These are phyloP conservation scores for Euura saliciscinereae DNA, from an alignment of 1,140 invertebrate genomes.

Conservation along the genomic window DNA sequence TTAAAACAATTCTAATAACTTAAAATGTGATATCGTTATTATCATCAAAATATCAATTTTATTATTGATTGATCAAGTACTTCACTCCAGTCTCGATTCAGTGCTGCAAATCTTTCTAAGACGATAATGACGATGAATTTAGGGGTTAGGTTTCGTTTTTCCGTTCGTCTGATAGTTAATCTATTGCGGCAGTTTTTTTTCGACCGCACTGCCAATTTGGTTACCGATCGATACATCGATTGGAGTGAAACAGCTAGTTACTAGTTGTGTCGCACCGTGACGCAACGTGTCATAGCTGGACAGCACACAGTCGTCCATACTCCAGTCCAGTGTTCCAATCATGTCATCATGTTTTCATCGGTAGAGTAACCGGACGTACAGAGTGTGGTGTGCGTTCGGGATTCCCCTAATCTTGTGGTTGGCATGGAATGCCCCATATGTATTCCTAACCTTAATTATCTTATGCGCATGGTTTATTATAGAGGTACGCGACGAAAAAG, in stretches of 20 bases:
- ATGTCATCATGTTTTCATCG: too few relatives aligned
- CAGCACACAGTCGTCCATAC: background rate
- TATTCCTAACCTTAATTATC: constrained; percentile 3
- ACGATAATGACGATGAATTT: background rate
- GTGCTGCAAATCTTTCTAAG: background rate
- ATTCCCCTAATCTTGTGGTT: constrained; percentile 1
- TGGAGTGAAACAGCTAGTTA: background rate
- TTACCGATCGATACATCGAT: background rate
- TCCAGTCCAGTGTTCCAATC: too few relatives aligned
- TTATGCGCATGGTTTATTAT: constrained; percentile 1
- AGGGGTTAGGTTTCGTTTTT: background rate
- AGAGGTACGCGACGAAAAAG: background rate
- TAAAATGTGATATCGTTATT: too few relatives aligned
- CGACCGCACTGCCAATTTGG: background rate
- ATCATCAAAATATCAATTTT: too few relatives aligned
- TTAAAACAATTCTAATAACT: too few relatives aligned
- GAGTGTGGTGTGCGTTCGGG: too few relatives aligned
- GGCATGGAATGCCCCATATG: background rate
- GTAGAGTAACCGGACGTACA: too few relatives aligned
- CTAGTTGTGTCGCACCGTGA: background rate
- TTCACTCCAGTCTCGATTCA: too few relatives aligned
- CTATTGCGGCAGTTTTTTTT: background rate
- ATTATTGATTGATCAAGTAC: too few relatives aligned
- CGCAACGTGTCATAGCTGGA: constrained; percentile 2
- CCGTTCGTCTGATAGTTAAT: constrained; percentile 6